A percentile compares a stretch with the other conserved stretches of the same genome.
phyloP scores from a whole-genome alignment of 2,888 invertebrate species.

The Cheilosia scutellata region DNA sequence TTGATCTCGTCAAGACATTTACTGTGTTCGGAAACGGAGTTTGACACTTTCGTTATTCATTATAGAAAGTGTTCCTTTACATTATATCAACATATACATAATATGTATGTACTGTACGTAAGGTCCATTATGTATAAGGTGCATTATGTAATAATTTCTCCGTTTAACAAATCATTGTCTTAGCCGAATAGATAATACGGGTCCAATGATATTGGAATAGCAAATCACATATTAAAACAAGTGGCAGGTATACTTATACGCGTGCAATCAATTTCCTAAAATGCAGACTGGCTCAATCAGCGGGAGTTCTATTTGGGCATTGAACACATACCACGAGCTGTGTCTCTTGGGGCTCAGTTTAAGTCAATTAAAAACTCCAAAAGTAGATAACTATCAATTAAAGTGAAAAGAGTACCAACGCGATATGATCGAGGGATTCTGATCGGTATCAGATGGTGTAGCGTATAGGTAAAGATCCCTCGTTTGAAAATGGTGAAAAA shows the following conservation, averaged over 20 bases:
- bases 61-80: no score
- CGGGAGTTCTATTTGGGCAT: constrained; percentile 72
- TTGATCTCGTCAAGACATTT: no score
- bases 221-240: constrained; percentile 12
- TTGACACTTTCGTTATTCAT: no score
- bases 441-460: constrained; percentile 23
- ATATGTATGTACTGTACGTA: no score
- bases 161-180: no score
- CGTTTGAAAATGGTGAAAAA: constrained; percentile 33
- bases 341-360: constrained; percentile 70
- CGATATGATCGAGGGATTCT: constrained; percentile 58
- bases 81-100: no score
- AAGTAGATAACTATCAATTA: constrained; percentile 78
- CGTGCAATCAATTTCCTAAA: constrained; percentile 63
- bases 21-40: no score
- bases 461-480: background rate
- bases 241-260: constrained; percentile 30
- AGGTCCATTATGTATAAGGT: no score
- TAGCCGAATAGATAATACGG: no score
- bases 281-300: constrained; percentile 53
- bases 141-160: no score
- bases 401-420: constrained; percentile 66
- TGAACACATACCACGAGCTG: constrained; percentile 43
- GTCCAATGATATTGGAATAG: background rate
- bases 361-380: constrained; percentile 78